Conservation (phyloP, 2,888 invertebrate genomes). For the Rotaria sp. region DNA sequence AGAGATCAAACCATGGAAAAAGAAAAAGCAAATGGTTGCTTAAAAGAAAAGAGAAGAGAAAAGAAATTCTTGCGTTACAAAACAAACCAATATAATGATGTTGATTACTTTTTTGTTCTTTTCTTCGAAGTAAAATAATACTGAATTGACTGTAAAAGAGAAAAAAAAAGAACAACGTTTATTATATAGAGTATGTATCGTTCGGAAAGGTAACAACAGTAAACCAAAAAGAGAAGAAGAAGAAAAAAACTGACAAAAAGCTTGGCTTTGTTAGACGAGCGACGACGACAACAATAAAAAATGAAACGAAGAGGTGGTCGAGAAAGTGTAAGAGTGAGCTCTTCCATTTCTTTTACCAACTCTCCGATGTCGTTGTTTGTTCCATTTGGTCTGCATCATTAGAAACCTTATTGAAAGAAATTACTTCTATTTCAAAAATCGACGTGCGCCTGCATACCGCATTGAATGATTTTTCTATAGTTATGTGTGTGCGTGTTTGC, state of each 20-base stretch:
- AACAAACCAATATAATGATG: not conserved
- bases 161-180: not conserved
- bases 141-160: not conserved
- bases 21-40: slow-evolving; percentile 5
- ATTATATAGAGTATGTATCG: not conserved
- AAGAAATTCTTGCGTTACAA: not conserved
- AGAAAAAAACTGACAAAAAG: slow-evolving; percentile 9
- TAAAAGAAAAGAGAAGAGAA: not conserved
- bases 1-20: not conserved
- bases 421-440: not conserved
- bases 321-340: not conserved
- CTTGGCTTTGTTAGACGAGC: not conserved
- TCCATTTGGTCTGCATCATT: not conserved
- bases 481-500: not conserved
- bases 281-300: slow-evolving; percentile 8
- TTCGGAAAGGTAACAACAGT: slow-evolving; percentile 8
- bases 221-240: not conserved
- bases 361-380: not conserved
- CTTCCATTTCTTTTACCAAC: not conserved
- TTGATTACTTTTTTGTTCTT: not conserved
- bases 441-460: not conserved
- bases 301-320: not conserved
- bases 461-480: not conserved
- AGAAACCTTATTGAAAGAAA: slow-evolving; percentile 8
- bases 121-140: not conserved